Base-by-base conservation (phyloP, 1,140 invertebrate species). In the Drosophila lini region DNA sequence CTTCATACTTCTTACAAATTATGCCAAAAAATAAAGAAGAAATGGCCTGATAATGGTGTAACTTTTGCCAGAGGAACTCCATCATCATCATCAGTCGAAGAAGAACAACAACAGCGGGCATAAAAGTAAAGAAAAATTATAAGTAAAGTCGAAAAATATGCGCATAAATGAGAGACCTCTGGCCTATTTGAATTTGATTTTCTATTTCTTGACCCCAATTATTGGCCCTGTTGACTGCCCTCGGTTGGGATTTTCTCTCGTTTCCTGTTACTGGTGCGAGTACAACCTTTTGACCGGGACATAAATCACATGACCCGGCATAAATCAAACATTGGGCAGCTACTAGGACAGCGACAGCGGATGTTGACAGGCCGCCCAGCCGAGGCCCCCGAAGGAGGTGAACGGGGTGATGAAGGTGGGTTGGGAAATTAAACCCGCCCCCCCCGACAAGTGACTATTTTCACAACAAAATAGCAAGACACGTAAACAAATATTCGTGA, bases 121-220 rank as follows among this genome's bases (percentile, higher is more conserved):
- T 41, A 31, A 61, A 70, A 71, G 75, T 57, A 56, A 81, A 81
- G 64, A 41, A 52, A 81, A 81, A 75, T 82, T 71, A 88, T 63
- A 65, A 65, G 58, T 71, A 68, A 64, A 79, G 71, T 64, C 74
- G 55, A 78, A 81, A 80, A 78, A 82, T 86, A 86, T 86, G 82
- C 79, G 82, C 82, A 86, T 88, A 88, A 86, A 86, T 82, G 79
- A 65, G 62, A 75, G 31, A 57, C 53, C 69, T 5, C 28, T 16
- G 47, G 62, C 53, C 82, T 68, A 78, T 83, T 80, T 80, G 73
- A 81, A 56, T 69, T 64, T 50, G 61, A 60, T 62, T 65, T 57
- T 75, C 65, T 70, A 84, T 78, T 81, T 56, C 40, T 44, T 32
- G 28, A 38, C 50, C 48, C 31, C 80, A 78, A 81, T 81, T 78